phyloP scores from a whole-genome alignment of 2,888 invertebrate species.

The Chorisops tibialis region DNA sequence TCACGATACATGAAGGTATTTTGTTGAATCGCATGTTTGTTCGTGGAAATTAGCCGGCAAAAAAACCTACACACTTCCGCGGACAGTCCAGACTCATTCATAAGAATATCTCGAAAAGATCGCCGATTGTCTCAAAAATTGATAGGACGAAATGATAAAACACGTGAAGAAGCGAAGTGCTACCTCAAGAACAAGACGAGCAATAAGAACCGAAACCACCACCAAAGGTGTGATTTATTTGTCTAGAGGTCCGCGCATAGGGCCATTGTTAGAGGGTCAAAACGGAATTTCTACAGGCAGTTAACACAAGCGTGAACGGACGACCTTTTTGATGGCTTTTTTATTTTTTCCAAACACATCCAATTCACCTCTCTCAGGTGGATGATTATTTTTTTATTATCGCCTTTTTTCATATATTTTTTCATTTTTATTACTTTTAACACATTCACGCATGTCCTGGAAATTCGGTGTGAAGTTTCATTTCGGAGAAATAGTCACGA shows the following conservation, averaged over 20 bases:
- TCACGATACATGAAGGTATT: no score
- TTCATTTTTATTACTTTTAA: no score
- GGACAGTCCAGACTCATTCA: slow-evolving; percentile 14
- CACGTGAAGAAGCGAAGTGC: slow-evolving; percentile 5
- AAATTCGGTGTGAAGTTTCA: no score
- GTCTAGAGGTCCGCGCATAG: slow-evolving; percentile 13
- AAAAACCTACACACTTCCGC: not conserved
- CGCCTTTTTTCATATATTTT: no score
- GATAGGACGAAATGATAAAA: slow-evolving; percentile 16
- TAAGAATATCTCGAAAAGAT: slow-evolving; percentile 5
- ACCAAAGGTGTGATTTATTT: slow-evolving; percentile 27
- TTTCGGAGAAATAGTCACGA: no score
- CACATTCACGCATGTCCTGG: no score
- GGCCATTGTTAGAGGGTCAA: slow-evolving; percentile 24
- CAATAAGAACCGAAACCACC: slow-evolving; percentile 14
- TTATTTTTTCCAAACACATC: slow-evolving; percentile 1
- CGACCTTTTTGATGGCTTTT: slow-evolving; percentile 24
- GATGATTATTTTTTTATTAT: no score
- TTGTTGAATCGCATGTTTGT: not conserved
- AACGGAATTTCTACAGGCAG: slow-evolving; percentile 13
- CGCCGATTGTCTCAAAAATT: slow-evolving; percentile 3
- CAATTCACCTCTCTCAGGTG: no score
- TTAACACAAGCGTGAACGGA: slow-evolving; percentile 6
- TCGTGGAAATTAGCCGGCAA: slow-evolving; percentile 10
- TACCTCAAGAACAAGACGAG: not conserved